Evolutionary conservation across 30 jellyfish, hydroid and myxozoan species (phyloP).

Genomic region (Aurelia sp.): DNA sequence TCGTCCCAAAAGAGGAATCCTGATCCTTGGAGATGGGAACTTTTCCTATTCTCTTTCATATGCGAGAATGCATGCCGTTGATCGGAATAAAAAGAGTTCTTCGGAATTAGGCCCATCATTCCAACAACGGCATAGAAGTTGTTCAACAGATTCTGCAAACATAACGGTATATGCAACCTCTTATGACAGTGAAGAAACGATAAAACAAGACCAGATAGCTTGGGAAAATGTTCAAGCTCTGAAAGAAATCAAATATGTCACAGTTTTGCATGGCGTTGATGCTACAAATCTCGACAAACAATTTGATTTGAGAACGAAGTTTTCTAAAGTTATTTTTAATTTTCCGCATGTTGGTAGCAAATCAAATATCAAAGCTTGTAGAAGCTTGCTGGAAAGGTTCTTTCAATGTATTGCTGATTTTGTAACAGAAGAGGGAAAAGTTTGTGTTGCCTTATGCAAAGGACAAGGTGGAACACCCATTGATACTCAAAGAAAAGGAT

Average conservation of each 20-base stretch:
- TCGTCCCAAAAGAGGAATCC: neutral
- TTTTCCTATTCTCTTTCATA: slow-evolving; percentile 82
- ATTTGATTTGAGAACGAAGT: slow-evolving; percentile 29
- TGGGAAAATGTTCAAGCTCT: slow-evolving; percentile 50
- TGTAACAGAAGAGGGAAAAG: slow-evolving; percentile 58
- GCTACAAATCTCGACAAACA: slow-evolving; percentile 66
- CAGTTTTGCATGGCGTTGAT: slow-evolving; percentile 80
- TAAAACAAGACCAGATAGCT: slow-evolving; percentile 44
- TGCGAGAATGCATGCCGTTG: neutral
- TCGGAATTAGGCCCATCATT: neutral
- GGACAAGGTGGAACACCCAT: slow-evolving; percentile 99
- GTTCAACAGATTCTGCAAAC: neutral
- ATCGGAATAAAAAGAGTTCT: neutral
- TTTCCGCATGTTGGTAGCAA: slow-evolving; percentile 99
- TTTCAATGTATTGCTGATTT: slow-evolving; percentile 63
- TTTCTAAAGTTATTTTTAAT: slow-evolving; percentile 72
- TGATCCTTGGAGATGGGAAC: slow-evolving; percentile 97
- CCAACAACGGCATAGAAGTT: neutral
- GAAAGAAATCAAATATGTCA: slow-evolving; percentile 14
- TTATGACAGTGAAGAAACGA: slow-evolving; percentile 66
- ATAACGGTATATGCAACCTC: slow-evolving; percentile 78
- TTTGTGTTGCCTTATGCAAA: slow-evolving; percentile 78
- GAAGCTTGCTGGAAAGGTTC: slow-evolving; percentile 61
- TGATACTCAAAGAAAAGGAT: slow-evolving; percentile 75
- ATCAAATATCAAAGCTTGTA: slow-evolving; percentile 85